These are phyloP conservation scores for Rachycentron canadum DNA, from an alignment of 2,797 vertebrate genomes.

Conservation along the genomic window DNA sequence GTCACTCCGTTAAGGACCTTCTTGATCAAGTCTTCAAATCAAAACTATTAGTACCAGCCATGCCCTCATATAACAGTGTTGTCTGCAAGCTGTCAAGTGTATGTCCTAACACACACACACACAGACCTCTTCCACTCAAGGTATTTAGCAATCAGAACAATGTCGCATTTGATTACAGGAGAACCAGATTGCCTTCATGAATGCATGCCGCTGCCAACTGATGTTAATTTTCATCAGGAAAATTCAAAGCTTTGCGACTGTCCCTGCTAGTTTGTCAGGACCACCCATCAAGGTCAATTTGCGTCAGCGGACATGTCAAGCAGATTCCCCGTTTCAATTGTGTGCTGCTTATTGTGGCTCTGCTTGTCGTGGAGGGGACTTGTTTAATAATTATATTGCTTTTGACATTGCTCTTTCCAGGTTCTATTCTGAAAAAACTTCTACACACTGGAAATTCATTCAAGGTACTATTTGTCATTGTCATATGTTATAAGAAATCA, in stretches of 20 bases:
- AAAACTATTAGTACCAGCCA: too few species aligned
- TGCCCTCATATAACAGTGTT: slow-evolving; percentile 21
- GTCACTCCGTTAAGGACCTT: background rate
- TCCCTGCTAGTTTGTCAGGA: slow-evolving; percentile 49
- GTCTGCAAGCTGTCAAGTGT: slow-evolving; percentile 38
- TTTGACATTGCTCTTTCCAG: slow-evolving; percentile 75
- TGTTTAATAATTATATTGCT: slow-evolving; percentile 19
- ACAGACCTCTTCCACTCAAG: slow-evolving; percentile 31
- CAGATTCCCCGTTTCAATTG: slow-evolving; percentile 11
- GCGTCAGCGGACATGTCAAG: slow-evolving; percentile 34
- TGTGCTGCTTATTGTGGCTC: slow-evolving; percentile 5
- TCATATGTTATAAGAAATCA: background rate
- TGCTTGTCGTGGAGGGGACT: background rate
- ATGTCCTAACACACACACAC: slow-evolving; percentile 13
- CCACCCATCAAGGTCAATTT: slow-evolving; percentile 68
- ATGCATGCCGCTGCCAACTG: slow-evolving; percentile 58
- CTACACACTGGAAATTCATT: slow-evolving; percentile 99
- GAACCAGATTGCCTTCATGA: slow-evolving; percentile 63
- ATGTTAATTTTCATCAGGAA: slow-evolving; percentile 72
- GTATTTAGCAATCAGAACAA: slow-evolving; percentile 73
- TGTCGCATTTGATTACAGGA: slow-evolving; percentile 73
- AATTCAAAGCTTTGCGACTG: slow-evolving; percentile 45
- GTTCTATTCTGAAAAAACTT: slow-evolving; percentile 98
- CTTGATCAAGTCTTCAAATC: slow-evolving; percentile 3
- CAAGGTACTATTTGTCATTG: slow-evolving; percentile 87